A percentile compares a stretch with the other conserved stretches of the same genome.
These are phyloP conservation scores for Peromyscus leucopus DNA, from an alignment of 2,113 vertebrate genomes.

Conservation along the genomic window DNA sequence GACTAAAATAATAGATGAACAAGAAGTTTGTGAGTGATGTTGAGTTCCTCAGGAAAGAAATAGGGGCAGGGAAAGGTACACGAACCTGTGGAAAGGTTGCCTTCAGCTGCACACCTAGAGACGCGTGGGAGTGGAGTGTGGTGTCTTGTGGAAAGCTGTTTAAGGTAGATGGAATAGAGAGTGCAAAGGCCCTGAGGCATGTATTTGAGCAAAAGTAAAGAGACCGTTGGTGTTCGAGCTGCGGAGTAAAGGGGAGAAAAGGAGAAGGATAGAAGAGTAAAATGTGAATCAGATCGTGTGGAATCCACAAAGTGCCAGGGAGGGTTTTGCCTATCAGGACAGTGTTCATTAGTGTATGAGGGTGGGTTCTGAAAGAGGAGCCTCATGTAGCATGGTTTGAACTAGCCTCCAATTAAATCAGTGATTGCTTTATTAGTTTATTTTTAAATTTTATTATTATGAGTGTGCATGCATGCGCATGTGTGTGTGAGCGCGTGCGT, in stretches of 20 bases:
- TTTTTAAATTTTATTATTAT: neutral
- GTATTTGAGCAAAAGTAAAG: neutral
- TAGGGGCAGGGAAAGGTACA: neutral
- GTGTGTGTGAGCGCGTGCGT: no score
- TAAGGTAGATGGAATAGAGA: neutral
- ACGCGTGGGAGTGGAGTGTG: neutral
- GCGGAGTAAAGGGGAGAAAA: neutral
- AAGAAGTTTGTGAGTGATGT: neutral
- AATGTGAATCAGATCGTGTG: neutral
- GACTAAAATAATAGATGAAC: neutral
- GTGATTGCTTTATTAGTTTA: neutral
- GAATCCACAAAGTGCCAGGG: neutral
- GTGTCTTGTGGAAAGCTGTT: neutral
- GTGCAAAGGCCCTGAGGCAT: neutral
- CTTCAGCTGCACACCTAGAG: neutral
- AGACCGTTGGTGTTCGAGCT: neutral
- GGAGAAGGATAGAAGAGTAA: neutral
- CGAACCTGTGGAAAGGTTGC: neutral
- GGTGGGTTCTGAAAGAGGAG: neutral
- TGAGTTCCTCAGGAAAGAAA: neutral
- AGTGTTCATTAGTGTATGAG: neutral
- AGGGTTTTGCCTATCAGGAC: neutral
- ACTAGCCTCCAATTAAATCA: neutral
- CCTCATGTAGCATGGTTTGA: neutral
- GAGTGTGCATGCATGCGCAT: neutral